These are phyloP conservation scores for Globodera ellingtonae DNA, from an alignment of 1,140 invertebrate genomes.

Conservation along the genomic window DNA sequence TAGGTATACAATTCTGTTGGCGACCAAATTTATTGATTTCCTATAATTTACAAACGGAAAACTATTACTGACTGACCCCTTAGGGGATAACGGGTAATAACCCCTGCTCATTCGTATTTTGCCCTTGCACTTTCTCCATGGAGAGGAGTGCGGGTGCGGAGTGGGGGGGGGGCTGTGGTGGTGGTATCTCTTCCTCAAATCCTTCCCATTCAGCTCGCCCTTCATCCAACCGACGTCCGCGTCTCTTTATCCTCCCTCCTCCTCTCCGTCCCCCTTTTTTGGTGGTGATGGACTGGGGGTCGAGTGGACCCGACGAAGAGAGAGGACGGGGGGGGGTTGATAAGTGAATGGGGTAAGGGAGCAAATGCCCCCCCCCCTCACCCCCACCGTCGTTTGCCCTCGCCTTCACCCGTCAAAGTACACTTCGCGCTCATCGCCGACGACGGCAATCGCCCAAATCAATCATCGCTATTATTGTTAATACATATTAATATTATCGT, in stretches of 20 bases:
- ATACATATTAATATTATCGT: not conserved
- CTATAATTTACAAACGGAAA: too few relatives aligned
- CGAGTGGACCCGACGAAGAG: not conserved
- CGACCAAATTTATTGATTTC: too few relatives aligned
- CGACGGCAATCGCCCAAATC: not conserved
- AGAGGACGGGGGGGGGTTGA: not conserved
- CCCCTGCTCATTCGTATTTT: not conserved
- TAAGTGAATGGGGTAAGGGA: not conserved
- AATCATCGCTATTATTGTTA: not conserved
- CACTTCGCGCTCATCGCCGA: not conserved
- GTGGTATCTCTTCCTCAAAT: not conserved
- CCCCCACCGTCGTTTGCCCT: not conserved
- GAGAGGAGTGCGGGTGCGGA: not conserved
- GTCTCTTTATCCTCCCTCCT: not conserved
- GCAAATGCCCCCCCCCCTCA: not conserved
- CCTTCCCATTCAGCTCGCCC: not conserved
- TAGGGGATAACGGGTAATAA: too few relatives aligned
- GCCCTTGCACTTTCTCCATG: not conserved
- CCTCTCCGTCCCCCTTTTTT: not conserved
- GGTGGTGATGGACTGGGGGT: not conserved
- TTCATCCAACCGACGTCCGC: too few relatives aligned
- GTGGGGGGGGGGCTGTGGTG: too few relatives aligned
- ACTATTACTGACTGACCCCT: not conserved
- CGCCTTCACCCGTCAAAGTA: not conserved
- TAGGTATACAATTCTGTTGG: too few relatives aligned